These are phyloP conservation scores for Paedocypris micromegethes DNA, from an alignment of 2,797 vertebrate genomes.

Conservation along the genomic window DNA sequence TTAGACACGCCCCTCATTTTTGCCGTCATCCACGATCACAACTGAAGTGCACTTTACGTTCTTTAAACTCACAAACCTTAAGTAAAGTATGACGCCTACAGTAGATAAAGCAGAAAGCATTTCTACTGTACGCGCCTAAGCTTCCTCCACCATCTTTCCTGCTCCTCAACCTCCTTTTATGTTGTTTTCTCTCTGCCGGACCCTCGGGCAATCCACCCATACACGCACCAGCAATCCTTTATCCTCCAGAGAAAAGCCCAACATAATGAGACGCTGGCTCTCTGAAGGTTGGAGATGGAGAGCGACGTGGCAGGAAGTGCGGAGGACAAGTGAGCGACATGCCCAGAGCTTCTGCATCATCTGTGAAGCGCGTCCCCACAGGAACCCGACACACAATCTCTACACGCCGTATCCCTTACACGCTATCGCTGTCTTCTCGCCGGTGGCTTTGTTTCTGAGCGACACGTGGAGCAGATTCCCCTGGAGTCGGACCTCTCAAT, in stretches of 20 bases:
- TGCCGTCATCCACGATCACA: too few relatives aligned
- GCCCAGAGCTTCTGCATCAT: constrained; percentile 1
- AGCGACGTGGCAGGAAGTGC: constrained; percentile 10
- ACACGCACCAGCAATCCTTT: constrained; percentile 12
- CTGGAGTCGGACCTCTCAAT: too few relatives aligned
- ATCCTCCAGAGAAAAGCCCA: constrained; percentile 12
- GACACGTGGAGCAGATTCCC: too few relatives aligned
- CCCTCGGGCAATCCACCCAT: constrained; percentile 19
- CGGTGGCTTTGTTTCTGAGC: too few relatives aligned
- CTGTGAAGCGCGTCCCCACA: not conserved
- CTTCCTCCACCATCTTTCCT: not conserved
- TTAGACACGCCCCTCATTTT: too few relatives aligned
- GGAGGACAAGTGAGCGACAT: constrained; percentile 8
- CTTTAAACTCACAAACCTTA: too few relatives aligned
- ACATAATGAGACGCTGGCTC: constrained; percentile 14
- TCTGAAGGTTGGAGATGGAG: not conserved
- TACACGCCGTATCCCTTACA: not conserved
- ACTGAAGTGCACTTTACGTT: too few relatives aligned
- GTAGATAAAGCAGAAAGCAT: not conserved
- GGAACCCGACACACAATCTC: constrained; percentile 1
- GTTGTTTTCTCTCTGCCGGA: constrained; percentile 16
- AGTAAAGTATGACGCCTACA: too few relatives aligned
- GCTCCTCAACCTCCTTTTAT: constrained; percentile 9
- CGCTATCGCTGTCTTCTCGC: too few relatives aligned
- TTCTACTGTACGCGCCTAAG: not conserved